phyloP scores from a whole-genome alignment of 2,888 invertebrate species.

The Allolobophora icterica region DNA sequence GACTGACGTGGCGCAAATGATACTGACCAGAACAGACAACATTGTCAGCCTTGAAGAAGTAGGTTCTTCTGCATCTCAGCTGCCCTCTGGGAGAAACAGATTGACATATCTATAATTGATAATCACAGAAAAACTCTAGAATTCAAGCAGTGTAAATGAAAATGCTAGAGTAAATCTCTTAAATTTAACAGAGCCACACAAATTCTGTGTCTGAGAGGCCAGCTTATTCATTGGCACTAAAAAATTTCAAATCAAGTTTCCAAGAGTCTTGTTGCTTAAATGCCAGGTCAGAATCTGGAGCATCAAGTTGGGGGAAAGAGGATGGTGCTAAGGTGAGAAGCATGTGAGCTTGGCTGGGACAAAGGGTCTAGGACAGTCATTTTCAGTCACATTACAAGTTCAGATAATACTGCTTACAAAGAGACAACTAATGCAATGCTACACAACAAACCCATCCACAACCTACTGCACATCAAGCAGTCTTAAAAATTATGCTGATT shows the following conservation, averaged over 20 bases:
- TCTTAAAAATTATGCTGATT: too few species aligned
- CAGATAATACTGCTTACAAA: too few species aligned
- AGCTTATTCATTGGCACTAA: background rate
- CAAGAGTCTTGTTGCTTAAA: background rate
- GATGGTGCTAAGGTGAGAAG: too few species aligned
- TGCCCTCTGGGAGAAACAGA: slow-evolving; percentile 58
- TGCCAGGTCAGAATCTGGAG: background rate
- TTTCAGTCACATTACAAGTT: too few species aligned
- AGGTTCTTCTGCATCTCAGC: slow-evolving; percentile 57
- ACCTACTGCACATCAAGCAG: too few species aligned
- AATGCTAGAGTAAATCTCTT: background rate
- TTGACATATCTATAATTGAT: slow-evolving; percentile 56
- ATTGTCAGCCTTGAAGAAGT: slow-evolving; percentile 53
- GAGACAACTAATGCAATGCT: too few species aligned
- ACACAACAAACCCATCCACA: too few species aligned
- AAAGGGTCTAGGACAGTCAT: too few species aligned
- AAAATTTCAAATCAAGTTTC: background rate
- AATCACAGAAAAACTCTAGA: background rate
- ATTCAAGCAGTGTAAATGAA: background rate
- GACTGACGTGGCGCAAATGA: background rate
- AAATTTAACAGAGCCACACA: background rate
- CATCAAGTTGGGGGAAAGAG: too few species aligned
- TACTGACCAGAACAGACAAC: background rate
- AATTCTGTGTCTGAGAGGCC: background rate
- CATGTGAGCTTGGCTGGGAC: too few species aligned